Percentiles rank a stretch among this genome's conserved stretches.
Evolutionary conservation across 2,888 invertebrate species (phyloP).

Genomic region (Apoderus coryli): DNA sequence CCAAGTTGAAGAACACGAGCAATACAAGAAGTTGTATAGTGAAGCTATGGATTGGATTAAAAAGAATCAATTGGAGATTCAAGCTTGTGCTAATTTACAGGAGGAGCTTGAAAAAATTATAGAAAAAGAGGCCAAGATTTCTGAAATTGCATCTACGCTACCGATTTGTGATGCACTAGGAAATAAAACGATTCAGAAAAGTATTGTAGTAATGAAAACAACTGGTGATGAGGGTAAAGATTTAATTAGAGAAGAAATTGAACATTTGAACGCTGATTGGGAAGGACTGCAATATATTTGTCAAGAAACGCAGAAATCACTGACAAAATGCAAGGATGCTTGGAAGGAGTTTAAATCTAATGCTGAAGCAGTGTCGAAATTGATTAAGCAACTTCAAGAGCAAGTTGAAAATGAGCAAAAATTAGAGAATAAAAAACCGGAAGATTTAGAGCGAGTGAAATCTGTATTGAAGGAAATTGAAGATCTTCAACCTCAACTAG

Average conservation of each 20-base stretch:
- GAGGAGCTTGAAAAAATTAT: slow-evolving; percentile 69
- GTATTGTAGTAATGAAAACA: slow-evolving; percentile 57
- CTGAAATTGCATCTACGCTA: slow-evolving; percentile 50
- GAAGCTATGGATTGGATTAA: slow-evolving; percentile 77
- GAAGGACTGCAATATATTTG: slow-evolving; percentile 63
- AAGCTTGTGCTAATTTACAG: slow-evolving; percentile 74
- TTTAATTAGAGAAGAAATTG: slow-evolving; percentile 63
- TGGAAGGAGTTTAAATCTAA: slow-evolving; percentile 72
- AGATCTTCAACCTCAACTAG: slow-evolving; percentile 60
- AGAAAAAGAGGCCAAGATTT: slow-evolving; percentile 61
- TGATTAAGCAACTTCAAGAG: slow-evolving; percentile 56
- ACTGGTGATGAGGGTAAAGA: slow-evolving; percentile 77
- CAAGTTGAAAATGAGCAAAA: slow-evolving; percentile 47
- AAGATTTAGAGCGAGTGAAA: slow-evolving; percentile 62
- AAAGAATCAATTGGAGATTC: slow-evolving; percentile 64
- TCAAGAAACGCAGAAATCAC: slow-evolving; percentile 57
- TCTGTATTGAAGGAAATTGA: slow-evolving; percentile 61
- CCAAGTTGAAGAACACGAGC: slow-evolving; percentile 75
- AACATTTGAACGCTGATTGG: slow-evolving; percentile 68
- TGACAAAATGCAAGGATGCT: slow-evolving; percentile 60
- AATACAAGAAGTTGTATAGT: slow-evolving; percentile 69
- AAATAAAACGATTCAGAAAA: slow-evolving; percentile 56
- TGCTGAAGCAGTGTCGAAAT: slow-evolving; percentile 55
- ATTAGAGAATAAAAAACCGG: slow-evolving; percentile 59
- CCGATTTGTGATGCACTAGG: slow-evolving; percentile 61